Evolutionary conservation across 2,888 invertebrate genomes (phyloP), one percentile per base, ranked within the genome.

Genomic region (Phengaris alcon): DNA sequence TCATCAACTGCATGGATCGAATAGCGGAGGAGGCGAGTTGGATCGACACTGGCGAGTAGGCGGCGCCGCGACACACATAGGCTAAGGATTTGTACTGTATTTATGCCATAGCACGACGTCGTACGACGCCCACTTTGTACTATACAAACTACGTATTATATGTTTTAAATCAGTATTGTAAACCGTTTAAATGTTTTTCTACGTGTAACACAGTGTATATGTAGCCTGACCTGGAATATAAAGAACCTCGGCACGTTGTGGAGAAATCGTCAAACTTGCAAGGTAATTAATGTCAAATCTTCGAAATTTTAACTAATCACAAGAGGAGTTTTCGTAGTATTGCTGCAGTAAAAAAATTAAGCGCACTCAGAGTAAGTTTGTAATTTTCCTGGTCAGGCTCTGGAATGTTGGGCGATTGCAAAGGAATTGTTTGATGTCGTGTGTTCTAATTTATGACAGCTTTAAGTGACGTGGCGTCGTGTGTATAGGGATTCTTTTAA

Each of bases 1-100:
- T 98, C 86, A 96, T 96, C 90, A 99, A 98, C 89, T 99, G 99
- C 90, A 98, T 99, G 94, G 98, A 98, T 88, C 95, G 98, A 94
- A 97, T 99, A 95, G 96, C 97, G 87, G 98, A 98, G 88, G 99
- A 99, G 88, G 95, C 96, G 81, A 97, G 96, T 89, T 97, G 97
- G 97, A 95, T 95, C 76, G 97, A 97, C 87, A 95, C 96, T 72
- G 97, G 96, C 74, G 97, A 97, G 90, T 97, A 96, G 94, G 90
- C 22, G 54, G 9, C 64, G 7, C 15, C 10, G 74, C 46, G 55
- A 73, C 48, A 48, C 48, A 48, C 73, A 55, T 22, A 22, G 35
- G 22, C 72, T 80, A 81, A 81, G 79, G 76, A 44, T 77, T 74
- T 59, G 76, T 78, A 78, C 77, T 79, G 81, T 82, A 81, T 79